Evolutionary conservation across 1,140 invertebrate species (phyloP).

Genomic region (Formica exsecta): DNA sequence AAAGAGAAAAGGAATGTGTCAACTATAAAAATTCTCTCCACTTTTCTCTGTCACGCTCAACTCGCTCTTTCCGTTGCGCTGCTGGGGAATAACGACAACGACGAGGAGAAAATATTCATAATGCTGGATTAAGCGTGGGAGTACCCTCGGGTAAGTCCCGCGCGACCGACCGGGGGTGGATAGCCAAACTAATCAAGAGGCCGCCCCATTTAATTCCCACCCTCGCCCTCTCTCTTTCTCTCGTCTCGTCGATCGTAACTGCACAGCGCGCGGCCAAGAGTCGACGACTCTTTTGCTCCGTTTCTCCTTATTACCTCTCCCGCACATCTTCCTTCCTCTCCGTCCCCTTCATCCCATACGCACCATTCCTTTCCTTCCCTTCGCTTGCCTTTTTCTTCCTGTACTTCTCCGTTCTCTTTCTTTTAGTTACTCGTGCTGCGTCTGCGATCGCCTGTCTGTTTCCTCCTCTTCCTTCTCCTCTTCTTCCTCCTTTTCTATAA

Average conservation of each 20-base stretch:
- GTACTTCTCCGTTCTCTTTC: conserved; percentile 24
- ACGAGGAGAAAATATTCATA: conserved; percentile 81
- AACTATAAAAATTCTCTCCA: not conserved
- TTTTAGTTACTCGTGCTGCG: conserved; percentile 24
- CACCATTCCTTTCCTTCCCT: conserved; percentile 10
- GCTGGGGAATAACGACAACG: conserved; percentile 38
- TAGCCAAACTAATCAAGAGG: conserved; percentile 81
- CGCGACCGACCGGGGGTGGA: conserved; percentile 64
- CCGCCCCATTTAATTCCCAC: conserved; percentile 80
- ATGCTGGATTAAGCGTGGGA: conserved; percentile 80
- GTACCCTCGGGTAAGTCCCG: conserved; percentile 54
- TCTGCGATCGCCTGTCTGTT: not conserved
- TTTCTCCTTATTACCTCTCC: conserved; percentile 67
- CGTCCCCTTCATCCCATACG: not conserved
- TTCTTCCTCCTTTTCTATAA: conserved; percentile 56
- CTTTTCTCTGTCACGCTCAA: not conserved
- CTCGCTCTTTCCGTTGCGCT: conserved; percentile 10
- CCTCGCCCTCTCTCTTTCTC: conserved; percentile 55
- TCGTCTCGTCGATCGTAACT: conserved; percentile 41
- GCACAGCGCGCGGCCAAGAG: conserved; percentile 25
- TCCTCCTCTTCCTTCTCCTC: conserved; percentile 25
- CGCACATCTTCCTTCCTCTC: conserved; percentile 25
- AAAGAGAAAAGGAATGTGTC: not conserved
- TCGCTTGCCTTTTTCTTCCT: no score
- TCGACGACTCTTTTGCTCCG: conserved; percentile 36